Evolutionary conservation across 2,113 vertebrate species (phyloP).

Genomic region (Coptodon rendalli): DNA sequence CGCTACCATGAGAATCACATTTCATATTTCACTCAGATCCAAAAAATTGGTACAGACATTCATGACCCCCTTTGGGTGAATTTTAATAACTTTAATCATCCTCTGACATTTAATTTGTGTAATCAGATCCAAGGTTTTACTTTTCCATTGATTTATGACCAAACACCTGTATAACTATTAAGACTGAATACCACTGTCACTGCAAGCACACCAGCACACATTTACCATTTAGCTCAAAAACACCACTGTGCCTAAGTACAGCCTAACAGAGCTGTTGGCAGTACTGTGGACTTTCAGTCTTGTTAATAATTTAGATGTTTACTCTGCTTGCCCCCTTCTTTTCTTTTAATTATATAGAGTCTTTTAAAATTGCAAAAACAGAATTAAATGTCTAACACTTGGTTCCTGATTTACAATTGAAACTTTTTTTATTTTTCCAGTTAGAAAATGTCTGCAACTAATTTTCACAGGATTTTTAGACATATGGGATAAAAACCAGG

Average conservation of each 20-base stretch:
- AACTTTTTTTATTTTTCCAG: rapidly evolving
- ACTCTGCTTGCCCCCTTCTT: neutral
- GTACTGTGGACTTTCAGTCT: neutral
- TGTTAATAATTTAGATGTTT: neutral
- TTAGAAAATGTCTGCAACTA: neutral
- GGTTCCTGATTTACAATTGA: neutral
- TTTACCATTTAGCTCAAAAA: neutral
- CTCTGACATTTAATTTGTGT: neutral
- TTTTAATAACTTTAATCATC: neutral
- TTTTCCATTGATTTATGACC: neutral
- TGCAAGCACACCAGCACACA: neutral
- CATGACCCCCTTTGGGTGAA: neutral
- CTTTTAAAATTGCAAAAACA: neutral
- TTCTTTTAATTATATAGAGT: neutral
- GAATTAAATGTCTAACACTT: neutral
- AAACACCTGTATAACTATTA: neutral
- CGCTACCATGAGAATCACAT: neutral
- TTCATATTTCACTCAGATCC: neutral
- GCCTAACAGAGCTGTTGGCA: neutral
- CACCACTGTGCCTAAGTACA: neutral
- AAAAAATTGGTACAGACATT: neutral
- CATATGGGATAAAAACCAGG: neutral
- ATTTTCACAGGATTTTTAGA: neutral
- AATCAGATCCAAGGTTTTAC: neutral
- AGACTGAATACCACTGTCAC: neutral